Evolutionary conservation across 2,797 vertebrate genomes (phyloP).

Genomic region (Eupleurogrammus muticus): DNA sequence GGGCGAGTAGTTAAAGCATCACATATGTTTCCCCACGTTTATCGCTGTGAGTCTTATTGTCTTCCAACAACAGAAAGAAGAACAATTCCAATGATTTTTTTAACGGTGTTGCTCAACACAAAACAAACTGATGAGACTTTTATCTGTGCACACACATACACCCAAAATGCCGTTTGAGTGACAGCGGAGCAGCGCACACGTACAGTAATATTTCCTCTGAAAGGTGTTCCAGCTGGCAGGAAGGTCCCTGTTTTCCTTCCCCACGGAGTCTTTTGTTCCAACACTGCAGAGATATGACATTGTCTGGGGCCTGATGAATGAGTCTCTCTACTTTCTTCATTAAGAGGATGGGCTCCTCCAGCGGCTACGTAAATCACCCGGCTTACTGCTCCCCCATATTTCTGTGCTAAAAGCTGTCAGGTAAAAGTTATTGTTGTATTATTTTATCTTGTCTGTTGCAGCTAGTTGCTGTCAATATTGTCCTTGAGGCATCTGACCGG

Average conservation of each 20-base stretch:
- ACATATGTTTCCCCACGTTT: constrained; percentile 1
- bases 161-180: not conserved
- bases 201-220: constrained; percentile 6
- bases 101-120: not conserved
- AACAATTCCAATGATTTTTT: not conserved
- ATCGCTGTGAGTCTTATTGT: not conserved
- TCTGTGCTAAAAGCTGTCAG: constrained; percentile 17
- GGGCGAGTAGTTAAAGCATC: not conserved
- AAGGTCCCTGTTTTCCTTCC: constrained; percentile 4
- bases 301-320: constrained; percentile 60
- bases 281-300: constrained; percentile 36
- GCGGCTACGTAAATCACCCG: constrained; percentile 42
- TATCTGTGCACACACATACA: not conserved
- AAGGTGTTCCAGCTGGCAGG: constrained; percentile 35
- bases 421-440: constrained; percentile 14
- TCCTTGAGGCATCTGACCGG: constrained; percentile 14
- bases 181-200: not conserved
- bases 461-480: constrained; percentile 28
- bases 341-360: constrained; percentile 43
- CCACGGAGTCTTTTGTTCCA: constrained; percentile 30
- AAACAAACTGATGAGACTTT: not conserved
- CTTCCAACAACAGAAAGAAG: not conserved
- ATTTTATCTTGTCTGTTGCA: constrained; percentile 18
- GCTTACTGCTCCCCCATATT: constrained; percentile 27
- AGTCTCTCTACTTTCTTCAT: constrained; percentile 55